Conservation (phyloP, 2,113 vertebrate species). For the Cariama cristata region DNA sequence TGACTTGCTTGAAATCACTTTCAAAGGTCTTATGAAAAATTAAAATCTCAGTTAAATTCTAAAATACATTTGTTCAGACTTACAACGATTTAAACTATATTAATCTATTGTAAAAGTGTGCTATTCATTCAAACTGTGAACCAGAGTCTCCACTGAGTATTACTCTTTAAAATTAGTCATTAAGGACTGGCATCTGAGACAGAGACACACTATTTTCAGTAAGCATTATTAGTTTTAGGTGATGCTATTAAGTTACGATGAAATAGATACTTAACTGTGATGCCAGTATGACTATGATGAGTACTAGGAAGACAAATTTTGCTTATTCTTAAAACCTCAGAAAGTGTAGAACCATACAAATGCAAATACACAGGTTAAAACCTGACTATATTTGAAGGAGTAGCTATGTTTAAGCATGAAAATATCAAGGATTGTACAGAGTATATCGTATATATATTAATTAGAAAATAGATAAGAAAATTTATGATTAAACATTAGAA, state of each 20-base stretch:
- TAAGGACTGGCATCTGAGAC: not conserved
- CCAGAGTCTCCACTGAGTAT: not conserved
- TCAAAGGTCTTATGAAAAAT: not conserved
- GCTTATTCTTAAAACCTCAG: not conserved
- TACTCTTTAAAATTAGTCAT: not conserved
- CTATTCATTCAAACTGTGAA: not conserved
- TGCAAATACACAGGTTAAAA: not conserved
- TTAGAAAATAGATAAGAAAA: not conserved
- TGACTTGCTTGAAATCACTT: not conserved
- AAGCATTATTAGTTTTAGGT: not conserved
- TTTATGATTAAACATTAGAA: not conserved
- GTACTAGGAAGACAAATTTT: not conserved
- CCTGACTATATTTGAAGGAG: not conserved
- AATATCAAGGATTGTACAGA: not conserved
- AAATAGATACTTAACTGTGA: not conserved
- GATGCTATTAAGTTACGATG: not conserved
- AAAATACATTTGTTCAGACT: not conserved
- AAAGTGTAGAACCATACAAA: not conserved
- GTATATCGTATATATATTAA: not conserved
- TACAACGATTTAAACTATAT: not conserved
- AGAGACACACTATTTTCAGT: not conserved
- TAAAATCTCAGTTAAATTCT: not conserved
- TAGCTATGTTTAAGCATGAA: not conserved
- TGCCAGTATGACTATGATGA: not conserved
- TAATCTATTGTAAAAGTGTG: not conserved